Percentiles rank a stretch among this genome's conserved stretches.
These are phyloP conservation scores for Aelia acuminata DNA, from an alignment of 2,888 invertebrate genomes.

Conservation along the genomic window DNA sequence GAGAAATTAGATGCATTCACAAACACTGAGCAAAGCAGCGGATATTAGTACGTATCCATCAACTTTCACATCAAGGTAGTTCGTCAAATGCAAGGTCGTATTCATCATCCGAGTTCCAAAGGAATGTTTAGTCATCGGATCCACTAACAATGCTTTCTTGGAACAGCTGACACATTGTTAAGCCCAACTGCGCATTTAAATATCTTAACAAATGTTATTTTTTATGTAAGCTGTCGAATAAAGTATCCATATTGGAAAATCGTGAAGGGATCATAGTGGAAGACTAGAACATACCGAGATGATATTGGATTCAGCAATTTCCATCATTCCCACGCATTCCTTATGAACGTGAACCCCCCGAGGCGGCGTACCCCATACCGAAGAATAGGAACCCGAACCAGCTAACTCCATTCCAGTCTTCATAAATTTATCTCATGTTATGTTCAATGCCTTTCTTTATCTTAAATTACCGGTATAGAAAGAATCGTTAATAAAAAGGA, in stretches of 20 bases:
- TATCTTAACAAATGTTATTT: background rate
- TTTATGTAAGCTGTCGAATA: background rate
- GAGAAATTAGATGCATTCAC: background rate
- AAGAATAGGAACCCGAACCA: background rate
- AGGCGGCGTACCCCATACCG: background rate
- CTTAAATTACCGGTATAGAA: background rate
- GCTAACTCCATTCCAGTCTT: background rate
- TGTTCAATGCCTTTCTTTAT: background rate
- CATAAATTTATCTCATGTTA: background rate
- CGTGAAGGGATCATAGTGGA: background rate
- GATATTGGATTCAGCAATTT: background rate
- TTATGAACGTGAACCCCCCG: slow-evolving; percentile 26
- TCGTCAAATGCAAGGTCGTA: background rate
- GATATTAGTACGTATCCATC: background rate
- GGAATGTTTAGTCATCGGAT: background rate
- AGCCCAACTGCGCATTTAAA: background rate
- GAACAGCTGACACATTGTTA: background rate
- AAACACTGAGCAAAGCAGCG: background rate
- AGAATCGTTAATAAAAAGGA: too few relatives aligned
- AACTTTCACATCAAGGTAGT: background rate
- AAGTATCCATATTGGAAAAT: background rate
- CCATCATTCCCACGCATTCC: slow-evolving; percentile 42
- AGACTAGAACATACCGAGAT: background rate
- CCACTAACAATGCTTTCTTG: background rate
- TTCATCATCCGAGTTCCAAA: background rate